Percentiles rank a stretch among this genome's conserved stretches.
phyloP scores from a whole-genome alignment of 2,797 vertebrate genomes.

The Macropodus opercularis region DNA sequence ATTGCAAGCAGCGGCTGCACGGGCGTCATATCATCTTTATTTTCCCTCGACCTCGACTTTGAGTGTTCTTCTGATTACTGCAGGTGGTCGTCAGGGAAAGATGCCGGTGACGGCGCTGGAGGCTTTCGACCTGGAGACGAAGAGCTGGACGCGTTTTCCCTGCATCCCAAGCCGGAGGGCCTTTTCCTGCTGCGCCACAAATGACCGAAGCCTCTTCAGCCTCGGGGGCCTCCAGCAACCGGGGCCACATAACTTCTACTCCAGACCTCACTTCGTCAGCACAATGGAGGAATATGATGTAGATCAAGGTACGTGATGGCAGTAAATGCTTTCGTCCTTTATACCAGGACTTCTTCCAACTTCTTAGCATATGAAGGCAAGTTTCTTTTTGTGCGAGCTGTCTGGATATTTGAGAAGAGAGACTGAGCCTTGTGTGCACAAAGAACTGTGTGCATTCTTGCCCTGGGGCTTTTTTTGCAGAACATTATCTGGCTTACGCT shows the following conservation, averaged over 20 bases:
- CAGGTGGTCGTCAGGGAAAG: slow-evolving; percentile 97
- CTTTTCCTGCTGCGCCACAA: slow-evolving; percentile 89
- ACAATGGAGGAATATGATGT: slow-evolving; percentile 95
- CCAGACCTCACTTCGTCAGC: slow-evolving; percentile 96
- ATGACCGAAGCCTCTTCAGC: slow-evolving; percentile 88
- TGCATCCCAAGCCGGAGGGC: slow-evolving; percentile 94
- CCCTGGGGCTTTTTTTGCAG: slow-evolving; percentile 11
- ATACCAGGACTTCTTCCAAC: too few species aligned
- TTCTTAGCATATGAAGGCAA: neutral
- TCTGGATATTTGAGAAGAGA: neutral
- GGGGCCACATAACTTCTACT: slow-evolving; percentile 98
- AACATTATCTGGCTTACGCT: slow-evolving; percentile 10
- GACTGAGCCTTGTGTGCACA: neutral
- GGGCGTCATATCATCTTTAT: neutral
- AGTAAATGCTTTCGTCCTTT: too few species aligned
- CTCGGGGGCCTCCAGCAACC: slow-evolving; percentile 96
- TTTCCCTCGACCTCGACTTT: neutral
- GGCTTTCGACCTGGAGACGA: slow-evolving; percentile 92
- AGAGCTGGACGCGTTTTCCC: slow-evolving; percentile 92
- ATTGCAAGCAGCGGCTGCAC: neutral
- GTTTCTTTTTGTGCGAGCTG: neutral
- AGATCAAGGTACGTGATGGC: slow-evolving; percentile 84
- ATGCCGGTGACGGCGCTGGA: slow-evolving; percentile 95
- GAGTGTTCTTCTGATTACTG: neutral
- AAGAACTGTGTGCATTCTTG: neutral